Percentiles rank a stretch among this genome's conserved stretches.
These are phyloP conservation scores for Heliothis peltigera DNA, from an alignment of 2,888 invertebrate species.

Conservation along the genomic window DNA sequence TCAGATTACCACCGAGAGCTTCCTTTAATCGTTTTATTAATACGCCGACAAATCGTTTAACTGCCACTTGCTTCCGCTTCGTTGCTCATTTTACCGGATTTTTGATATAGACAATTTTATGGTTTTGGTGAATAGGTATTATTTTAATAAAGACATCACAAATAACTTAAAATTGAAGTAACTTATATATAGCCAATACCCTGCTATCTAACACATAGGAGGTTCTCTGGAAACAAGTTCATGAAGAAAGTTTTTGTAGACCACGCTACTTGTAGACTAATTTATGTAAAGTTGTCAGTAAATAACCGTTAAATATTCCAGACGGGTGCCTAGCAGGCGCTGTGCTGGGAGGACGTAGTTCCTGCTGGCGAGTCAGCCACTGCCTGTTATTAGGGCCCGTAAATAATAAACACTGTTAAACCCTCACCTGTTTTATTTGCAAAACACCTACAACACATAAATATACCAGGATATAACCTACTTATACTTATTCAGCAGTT, in stretches of 20 bases:
- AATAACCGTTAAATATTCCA: conserved; percentile 82
- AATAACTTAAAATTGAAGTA: neutral
- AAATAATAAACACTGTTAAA: conserved; percentile 85
- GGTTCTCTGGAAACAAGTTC: conserved; percentile 22
- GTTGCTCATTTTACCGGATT: conserved; percentile 67
- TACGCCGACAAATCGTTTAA: conserved; percentile 89
- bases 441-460: conserved; percentile 70
- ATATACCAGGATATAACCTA: conserved; percentile 61
- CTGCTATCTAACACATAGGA: conserved; percentile 12
- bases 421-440: conserved; percentile 83
- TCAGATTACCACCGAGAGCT: conserved; percentile 88
- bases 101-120: conserved; percentile 57
- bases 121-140: conserved; percentile 49
- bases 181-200: neutral
- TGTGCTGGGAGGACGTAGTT: conserved; percentile 60
- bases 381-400: conserved; percentile 83
- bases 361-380: conserved; percentile 57
- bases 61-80: conserved; percentile 78
- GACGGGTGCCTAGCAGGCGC: conserved; percentile 73
- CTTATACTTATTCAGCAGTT: conserved; percentile 31
- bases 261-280: conserved; percentile 50
- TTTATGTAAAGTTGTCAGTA: conserved; percentile 71
- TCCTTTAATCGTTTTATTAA: conserved; percentile 90
- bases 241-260: conserved; percentile 41
- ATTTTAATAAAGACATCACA: conserved; percentile 2